These are phyloP conservation scores for Nymphalis c-album DNA, from an alignment of 2,888 invertebrate genomes.

Conservation along the genomic window DNA sequence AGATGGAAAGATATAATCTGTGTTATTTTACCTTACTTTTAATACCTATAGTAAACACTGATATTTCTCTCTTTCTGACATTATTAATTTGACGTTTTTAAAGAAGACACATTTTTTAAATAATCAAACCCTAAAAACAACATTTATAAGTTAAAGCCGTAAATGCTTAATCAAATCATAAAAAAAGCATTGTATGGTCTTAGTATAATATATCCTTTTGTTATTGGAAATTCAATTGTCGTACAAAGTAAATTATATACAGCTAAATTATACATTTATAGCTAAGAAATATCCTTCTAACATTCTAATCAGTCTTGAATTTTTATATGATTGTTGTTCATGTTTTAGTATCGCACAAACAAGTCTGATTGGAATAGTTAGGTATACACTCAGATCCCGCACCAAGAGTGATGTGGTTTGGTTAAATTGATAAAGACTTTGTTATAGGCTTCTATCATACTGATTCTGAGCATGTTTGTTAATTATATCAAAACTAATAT, in stretches of 20 bases:
- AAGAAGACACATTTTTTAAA: no score
- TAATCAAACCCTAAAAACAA: no score
- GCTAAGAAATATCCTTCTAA: slow-evolving; percentile 19
- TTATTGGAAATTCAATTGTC: slow-evolving; percentile 37
- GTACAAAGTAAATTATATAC: slow-evolving; percentile 40
- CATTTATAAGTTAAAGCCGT: neutral
- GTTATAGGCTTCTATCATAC: slow-evolving; percentile 1
- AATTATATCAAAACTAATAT: neutral
- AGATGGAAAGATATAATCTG: slow-evolving; percentile 3
- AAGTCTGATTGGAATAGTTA: slow-evolving; percentile 29
- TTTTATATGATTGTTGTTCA: slow-evolving; percentile 18
- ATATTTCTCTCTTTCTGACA: no score
- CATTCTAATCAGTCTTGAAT: slow-evolving; percentile 29
- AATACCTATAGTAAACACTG: neutral
- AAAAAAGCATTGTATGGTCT: neutral
- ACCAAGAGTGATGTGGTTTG: neutral
- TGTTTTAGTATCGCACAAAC: neutral
- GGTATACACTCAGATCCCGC: slow-evolving; percentile 10
- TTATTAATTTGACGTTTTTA: no score
- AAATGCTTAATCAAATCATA: slow-evolving; percentile 9
- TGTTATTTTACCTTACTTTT: slow-evolving; percentile 6
- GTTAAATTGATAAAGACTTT: neutral
- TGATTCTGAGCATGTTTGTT: neutral
- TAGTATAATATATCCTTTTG: slow-evolving; percentile 27
- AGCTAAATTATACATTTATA: slow-evolving; percentile 24